These are phyloP conservation scores for Hafferia zeledoni DNA, from an alignment of 2,797 vertebrate species.

Conservation along the genomic window DNA sequence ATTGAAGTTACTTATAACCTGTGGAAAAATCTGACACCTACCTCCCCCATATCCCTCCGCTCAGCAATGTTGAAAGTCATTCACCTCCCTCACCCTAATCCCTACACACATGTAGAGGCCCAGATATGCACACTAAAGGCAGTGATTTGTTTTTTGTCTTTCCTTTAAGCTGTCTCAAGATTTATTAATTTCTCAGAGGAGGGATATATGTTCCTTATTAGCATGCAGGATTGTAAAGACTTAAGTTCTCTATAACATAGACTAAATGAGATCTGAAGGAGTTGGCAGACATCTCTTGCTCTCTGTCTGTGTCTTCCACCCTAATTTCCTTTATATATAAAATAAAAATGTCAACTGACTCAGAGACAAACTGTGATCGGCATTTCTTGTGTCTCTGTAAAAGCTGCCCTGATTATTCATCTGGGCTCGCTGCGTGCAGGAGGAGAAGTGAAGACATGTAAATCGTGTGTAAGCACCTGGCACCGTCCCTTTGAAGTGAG, in stretches of 20 bases:
- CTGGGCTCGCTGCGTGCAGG: background rate
- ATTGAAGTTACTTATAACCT: background rate
- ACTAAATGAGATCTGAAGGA: conserved; percentile 38
- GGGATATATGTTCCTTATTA: background rate
- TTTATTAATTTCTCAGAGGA: background rate
- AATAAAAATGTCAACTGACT: conserved; percentile 54
- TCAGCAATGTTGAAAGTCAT: background rate
- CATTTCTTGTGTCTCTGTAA: conserved; percentile 8
- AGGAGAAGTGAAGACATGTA: background rate
- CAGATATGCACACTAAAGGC: background rate
- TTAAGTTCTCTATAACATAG: background rate
- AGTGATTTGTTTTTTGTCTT: background rate
- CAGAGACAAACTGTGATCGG: conserved; percentile 31
- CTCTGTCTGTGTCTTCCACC: conserved; percentile 34
- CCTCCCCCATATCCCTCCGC: rapidly evolving
- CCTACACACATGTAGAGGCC: background rate
- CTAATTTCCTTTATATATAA: conserved; percentile 46
- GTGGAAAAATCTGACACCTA: background rate
- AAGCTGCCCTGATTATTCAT: conserved; percentile 49
- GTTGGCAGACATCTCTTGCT: conserved; percentile 13
- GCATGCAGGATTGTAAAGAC: background rate
- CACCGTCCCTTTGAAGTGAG: conserved; percentile 35
- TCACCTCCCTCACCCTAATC: background rate
- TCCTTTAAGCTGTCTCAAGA: background rate
- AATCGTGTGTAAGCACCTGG: background rate